These are phyloP conservation scores for Pyxicephalus adspersus DNA, from an alignment of 2,113 vertebrate genomes.

Conservation along the genomic window DNA sequence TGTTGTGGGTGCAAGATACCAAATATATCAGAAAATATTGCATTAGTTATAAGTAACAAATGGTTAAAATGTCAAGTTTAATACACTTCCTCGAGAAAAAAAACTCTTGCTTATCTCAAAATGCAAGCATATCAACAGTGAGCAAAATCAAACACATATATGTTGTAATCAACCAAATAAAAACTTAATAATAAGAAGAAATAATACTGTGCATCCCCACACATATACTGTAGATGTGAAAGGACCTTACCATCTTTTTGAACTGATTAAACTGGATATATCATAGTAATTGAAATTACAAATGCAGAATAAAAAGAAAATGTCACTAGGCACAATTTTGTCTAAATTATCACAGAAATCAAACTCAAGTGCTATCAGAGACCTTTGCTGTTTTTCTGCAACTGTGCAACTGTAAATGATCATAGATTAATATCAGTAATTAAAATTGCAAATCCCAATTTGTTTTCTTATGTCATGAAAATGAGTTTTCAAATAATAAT, in stretches of 20 bases:
- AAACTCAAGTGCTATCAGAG: background rate
- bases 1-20: too few species aligned
- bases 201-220: too few species aligned
- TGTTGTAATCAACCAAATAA: too few species aligned
- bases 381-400: conserved; percentile 3
- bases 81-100: too few species aligned
- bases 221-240: too few species aligned
- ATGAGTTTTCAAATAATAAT: conserved; percentile 22
- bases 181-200: too few species aligned
- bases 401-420: background rate
- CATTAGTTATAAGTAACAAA: too few species aligned
- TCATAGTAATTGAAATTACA: background rate
- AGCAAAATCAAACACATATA: too few species aligned
- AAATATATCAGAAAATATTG: too few species aligned
- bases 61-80: too few species aligned
- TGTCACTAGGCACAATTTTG: background rate
- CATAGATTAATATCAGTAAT: conserved; percentile 29
- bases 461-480: conserved; percentile 27
- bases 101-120: too few species aligned
- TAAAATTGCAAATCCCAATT: conserved; percentile 23
- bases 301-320: background rate
- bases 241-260: background rate
- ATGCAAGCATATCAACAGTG: too few species aligned
- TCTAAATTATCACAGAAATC: background rate
- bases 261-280: background rate